Evolutionary conservation across 2,113 vertebrate species (phyloP), one percentile per base, ranked within the genome.

Genomic region (Meles meles): DNA sequence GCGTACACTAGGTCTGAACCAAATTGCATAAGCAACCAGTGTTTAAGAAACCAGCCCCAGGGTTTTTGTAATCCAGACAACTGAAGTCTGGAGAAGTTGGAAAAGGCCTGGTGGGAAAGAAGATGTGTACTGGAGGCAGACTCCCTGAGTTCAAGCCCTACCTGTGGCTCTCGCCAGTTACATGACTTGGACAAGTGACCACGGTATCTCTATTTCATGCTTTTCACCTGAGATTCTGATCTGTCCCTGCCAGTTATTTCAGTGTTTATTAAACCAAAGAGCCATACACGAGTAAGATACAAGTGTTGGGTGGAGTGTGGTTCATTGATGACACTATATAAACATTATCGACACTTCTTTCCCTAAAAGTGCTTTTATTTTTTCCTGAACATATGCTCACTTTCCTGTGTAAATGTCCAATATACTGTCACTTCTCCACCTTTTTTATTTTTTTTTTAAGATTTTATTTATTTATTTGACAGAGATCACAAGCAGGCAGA

Each of bases 361-460:
- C 76, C 82, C 18, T 25, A 44, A 39, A 95, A 67, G 14, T 52
- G 29, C 15, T 81, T 81, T 81, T 71, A 67, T 76, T 77, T 93
- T 91, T 85, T 82, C 44, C 59, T 63, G 39, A 61, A 52, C n/a
- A 7, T 55, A 69, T 63, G 34, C 34, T 69, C 67, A 69, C 67
- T 69, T 69, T 37, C 67, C 67, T 69, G 67, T 18, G 2, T 37
- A n/a, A 21, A 37, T n/a, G 67, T 37, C 20, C 67, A 37, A 69
- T 69, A 69, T 21, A 69, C 15, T 67, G 67, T 69, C 31, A 67
- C 37, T 91, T 88, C 20, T 63, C 20, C 49, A 61, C 29, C 31
- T 47, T n/a, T n/a, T n/a, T n/a, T n/a, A n/a, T 84, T 83, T 83
- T 94, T 71, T 15, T 84, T 83, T 83, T 94, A n/a, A n/a, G n/a